Evolutionary conservation across 2,888 invertebrate genomes (phyloP), one percentile per base, ranked within the genome.

Genomic region (Mythimna impura): DNA sequence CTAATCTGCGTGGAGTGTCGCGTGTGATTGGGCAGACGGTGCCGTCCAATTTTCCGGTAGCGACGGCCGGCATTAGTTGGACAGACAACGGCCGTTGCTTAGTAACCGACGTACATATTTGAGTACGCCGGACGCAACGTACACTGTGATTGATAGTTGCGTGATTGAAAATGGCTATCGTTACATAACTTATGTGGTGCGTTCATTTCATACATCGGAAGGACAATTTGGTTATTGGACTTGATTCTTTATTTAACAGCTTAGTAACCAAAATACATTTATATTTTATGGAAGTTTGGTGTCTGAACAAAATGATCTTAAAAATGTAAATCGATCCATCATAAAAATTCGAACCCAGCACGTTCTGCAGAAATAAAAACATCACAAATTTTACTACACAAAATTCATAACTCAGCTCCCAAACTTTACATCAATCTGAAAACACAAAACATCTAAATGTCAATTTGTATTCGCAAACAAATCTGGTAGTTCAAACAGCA

Each of bases 401-500:
- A 36, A 25, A 62, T 22, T 43, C 30, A 66, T 62, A 69, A 60
- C 47, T 47, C 36, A 66, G 76, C 22, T 62, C 73, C 63, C 47
- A 61, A 66, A 80, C 52, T 71, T 76, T 66, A 57, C 81, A 75
- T 72, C 73, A 81, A 76, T 75, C 60, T 78, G 72, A 67, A 73
- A 83, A 76, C 75, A 85, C 82, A 85, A 85, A 88, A 87, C 85
- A 88, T 88, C 89, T 93, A 90, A 91, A 91, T 90, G 90, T 89
- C 93, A 95, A 95, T 96, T 94, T 94, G 93, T 94, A 95, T 95
- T 95, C 95, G 92, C 95, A 96, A 95, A 96, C 95, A 96, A 95
- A 94, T 94, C 93, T 87, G 88, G 87, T 79, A 87, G 77, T 69
- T 92, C 93, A 95, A 95, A 95, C 93, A 94, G 88, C 88, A 95